These are phyloP conservation scores for Astyanax mexicanus DNA, from an alignment of 2,797 vertebrate species.

Conservation along the genomic window DNA sequence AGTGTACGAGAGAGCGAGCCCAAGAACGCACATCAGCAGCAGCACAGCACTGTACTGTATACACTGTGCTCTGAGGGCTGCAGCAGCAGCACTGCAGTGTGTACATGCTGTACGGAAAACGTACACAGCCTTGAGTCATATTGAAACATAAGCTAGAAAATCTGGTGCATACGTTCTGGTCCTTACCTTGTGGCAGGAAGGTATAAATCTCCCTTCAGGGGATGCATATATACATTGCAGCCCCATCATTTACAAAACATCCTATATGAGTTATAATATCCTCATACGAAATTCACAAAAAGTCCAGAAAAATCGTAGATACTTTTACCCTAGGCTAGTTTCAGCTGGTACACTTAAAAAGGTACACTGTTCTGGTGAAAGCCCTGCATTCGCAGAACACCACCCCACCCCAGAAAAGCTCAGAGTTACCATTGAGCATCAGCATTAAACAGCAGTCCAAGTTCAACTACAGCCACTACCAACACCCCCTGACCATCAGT, in stretches of 20 bases:
- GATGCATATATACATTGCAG: neutral
- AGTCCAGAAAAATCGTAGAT: too few relatives aligned
- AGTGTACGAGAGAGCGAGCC: neutral
- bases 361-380: neutral
- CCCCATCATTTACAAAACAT: neutral
- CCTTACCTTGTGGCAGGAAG: neutral
- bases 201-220: neutral
- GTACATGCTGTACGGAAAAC: conserved; percentile 38
- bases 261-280: too few relatives aligned
- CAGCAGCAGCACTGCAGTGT: conserved; percentile 59
- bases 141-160: neutral
- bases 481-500: conserved; percentile 8
- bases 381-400: neutral
- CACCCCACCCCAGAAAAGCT: neutral
- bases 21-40: conserved; percentile 24
- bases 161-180: neutral
- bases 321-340: neutral
- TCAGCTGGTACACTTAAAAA: neutral
- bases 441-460: neutral
- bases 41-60: too few relatives aligned
- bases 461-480: neutral
- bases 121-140: neutral
- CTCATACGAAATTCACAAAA: too few relatives aligned
- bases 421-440: neutral
- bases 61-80: conserved; percentile 43